A percentile compares a stretch with the other conserved stretches of the same genome.
Conservation (phyloP, 2,888 invertebrate genomes). For the Agrotis puta region DNA sequence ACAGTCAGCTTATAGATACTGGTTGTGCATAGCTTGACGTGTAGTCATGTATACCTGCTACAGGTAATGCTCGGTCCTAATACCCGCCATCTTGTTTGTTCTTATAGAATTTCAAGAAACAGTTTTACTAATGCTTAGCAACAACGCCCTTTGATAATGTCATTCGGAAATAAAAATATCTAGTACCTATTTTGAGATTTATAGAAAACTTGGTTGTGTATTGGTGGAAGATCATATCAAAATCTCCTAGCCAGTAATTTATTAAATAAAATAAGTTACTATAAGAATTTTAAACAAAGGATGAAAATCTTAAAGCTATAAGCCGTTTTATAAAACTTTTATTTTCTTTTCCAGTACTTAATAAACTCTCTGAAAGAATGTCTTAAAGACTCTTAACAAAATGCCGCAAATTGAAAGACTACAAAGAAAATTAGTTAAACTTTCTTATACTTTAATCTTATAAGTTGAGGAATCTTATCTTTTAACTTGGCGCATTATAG, state of each 20-base stretch:
- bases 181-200: neutral
- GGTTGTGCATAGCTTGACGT: too few relatives aligned
- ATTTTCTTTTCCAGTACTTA: slow-evolving; percentile 10
- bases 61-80: too few relatives aligned
- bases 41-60: too few relatives aligned
- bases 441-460: slow-evolving; percentile 28
- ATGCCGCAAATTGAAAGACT: slow-evolving; percentile 33
- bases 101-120: too few relatives aligned
- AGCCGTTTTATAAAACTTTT: neutral
- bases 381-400: slow-evolving; percentile 31
- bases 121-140: too few relatives aligned
- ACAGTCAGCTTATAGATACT: too few relatives aligned
- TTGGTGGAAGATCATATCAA: slow-evolving; percentile 1
- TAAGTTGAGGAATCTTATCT: slow-evolving; percentile 19
- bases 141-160: too few relatives aligned
- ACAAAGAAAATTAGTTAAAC: slow-evolving; percentile 32
- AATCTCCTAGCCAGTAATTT: neutral
- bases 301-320: neutral
- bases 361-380: slow-evolving; percentile 27
- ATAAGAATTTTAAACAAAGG: neutral
- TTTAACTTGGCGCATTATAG: slow-evolving; percentile 29
- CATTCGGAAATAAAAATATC: too few relatives aligned
- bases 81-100: too few relatives aligned
- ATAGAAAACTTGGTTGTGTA: neutral
- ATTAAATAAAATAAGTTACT: neutral